Evolutionary conservation across 2,888 invertebrate species (phyloP), one percentile per base, ranked within the genome.

Genomic region (Eupithecia tripunctaria): DNA sequence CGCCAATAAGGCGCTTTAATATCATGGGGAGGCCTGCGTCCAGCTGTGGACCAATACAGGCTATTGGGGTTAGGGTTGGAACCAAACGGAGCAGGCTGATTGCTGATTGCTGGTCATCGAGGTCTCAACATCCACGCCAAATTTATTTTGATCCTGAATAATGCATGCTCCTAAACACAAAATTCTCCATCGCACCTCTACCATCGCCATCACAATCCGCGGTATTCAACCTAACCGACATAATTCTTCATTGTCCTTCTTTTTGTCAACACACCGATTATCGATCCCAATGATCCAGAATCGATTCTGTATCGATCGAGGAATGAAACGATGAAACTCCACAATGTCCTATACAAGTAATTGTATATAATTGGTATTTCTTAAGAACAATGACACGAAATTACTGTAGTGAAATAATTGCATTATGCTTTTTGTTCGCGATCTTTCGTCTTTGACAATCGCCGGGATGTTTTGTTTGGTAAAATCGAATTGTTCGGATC

Each of bases 321-420:
- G 92, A 88, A 93, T 91, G 90, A 83, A 86, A 73, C 82, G 81
- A 93, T 91, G 90, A 83, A 86, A 73, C 82, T 80, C 87, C 88
- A 92, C 92, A 91, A 88, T 93, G 93, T 93, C 92, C 91, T 92
- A 93, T 92, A 92, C 90, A 84, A 85, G 92, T 94, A 94, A 94
- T 94, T 93, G 93, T 93, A 93, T 92, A 92, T 94, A 94, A 94
- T 94, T 94, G 93, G 91, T 89, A 89, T 92, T 94, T 93, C 93
- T 91, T 85, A 88, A 91, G 94, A 94, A 94, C 94, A 94, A 94
- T 93, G 93, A 92, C 88, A 85, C 86, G 82, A 93, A 93, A 94
- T 94, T 93, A 90, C 92, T 89, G 89, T 88, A 90, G 84, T 90
- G 88, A 90, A 93, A 93, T 93, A 94, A 94, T 94, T 93, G 88